phyloP scores from a whole-genome alignment of 1,140 invertebrate genomes.

The Planococcus citri region DNA sequence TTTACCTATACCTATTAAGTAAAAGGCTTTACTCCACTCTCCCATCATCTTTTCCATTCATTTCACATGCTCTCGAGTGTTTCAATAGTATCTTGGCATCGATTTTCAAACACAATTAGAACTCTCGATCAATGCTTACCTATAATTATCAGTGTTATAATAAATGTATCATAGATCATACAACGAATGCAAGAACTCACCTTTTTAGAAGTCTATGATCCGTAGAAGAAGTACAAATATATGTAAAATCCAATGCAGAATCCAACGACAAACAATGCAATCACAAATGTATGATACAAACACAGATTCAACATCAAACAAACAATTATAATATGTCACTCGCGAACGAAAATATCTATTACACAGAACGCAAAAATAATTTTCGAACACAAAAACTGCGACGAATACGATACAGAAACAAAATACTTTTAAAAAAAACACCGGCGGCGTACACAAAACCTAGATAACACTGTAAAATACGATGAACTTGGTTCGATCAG shows the following conservation, averaged over 20 bases:
- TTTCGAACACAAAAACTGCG: too few relatives aligned
- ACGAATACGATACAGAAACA: background rate
- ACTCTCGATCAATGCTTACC: too few relatives aligned
- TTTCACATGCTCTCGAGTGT: too few relatives aligned
- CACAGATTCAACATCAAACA: background rate
- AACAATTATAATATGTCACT: background rate
- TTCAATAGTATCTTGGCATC: too few relatives aligned
- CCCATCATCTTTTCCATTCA: too few relatives aligned
- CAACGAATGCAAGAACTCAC: too few relatives aligned
- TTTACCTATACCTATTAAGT: too few relatives aligned
- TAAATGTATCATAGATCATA: too few relatives aligned
- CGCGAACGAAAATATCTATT: background rate
- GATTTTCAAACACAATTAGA: too few relatives aligned
- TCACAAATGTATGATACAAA: background rate
- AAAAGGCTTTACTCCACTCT: too few relatives aligned
- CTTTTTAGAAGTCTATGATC: background rate
- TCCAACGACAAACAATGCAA: background rate
- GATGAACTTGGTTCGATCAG: background rate
- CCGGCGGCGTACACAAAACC: background rate
- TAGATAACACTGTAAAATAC: background rate
- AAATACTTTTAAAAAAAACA: background rate
- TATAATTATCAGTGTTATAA: too few relatives aligned
- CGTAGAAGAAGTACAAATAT: background rate
- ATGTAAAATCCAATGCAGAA: background rate
- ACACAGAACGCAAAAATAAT: background rate